Evolutionary conservation across 2,113 vertebrate species (phyloP), one percentile per base, ranked within the genome.

Genomic region (Steatornis caripensis): DNA sequence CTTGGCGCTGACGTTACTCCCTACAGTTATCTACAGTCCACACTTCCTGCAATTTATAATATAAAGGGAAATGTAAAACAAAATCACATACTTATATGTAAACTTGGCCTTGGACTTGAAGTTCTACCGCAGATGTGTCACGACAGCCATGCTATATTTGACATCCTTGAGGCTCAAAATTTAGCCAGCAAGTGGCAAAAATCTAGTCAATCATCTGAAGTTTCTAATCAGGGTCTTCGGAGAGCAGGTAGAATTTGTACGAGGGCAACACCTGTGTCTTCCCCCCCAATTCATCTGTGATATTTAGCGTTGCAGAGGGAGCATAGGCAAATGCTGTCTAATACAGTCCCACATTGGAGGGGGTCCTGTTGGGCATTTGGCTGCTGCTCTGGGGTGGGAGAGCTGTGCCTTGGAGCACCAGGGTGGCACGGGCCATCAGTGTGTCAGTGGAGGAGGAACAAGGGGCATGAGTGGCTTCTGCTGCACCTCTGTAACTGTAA

Each of bases 31-130:
- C 54, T 58, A 18, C 39, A 91, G 46, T 48, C 39, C 37, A 69
- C 12, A 83, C 16, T 69, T 70, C 24, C 58, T 81, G 46, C 45
- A 80, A 43, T 83, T 84, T 45, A 5, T 72, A 77, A 82, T 6
- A 77, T 22, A 86, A 94, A 57, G 36, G 20, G 34, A 76, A 20
- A 57, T 4, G 3, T 48, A 72, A 83, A 79, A 9, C 16, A 70
- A 71, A 94, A 53, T 62, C 32, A 29, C 32, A 23, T 41, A 39
- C 27, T 69, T 72, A 9, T 41, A 69, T 27, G 10, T 8, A 87
- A 87, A 20, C 20, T 61, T 0, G 0, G 12, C 32, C 85, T 93
- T 77, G 37, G 58, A 66, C 30, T 84, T 0, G 0, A 23, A 49
- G 8, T 76, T 48, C 39, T 85, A 36, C 23, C 75, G 19, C 23